Base-by-base conservation (phyloP, 2,797 vertebrate genomes). In the Triplophysa bombifrons region DNA sequence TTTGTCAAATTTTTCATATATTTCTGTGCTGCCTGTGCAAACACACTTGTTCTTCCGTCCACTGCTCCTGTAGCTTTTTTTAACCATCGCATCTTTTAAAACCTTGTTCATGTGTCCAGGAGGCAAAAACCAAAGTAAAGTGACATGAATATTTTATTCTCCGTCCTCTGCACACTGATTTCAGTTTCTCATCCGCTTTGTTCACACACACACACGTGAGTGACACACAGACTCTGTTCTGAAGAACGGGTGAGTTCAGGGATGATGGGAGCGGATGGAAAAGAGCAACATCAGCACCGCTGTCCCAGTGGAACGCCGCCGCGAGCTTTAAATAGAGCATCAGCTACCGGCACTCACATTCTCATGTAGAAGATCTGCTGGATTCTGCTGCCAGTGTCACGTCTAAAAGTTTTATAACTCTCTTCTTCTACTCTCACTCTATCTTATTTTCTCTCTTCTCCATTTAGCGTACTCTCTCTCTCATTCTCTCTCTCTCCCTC, bases 361-460 rank as follows among this genome's bases (percentile, higher is more conserved):
- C 60, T 44, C 48, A 81, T 87, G 79, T 88, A 75, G 80, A 76
- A 68, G 20, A 76, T 53, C 20, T 41, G 8, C 85, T 79, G 73
- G 82, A 85, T 85, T 77, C 67, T 55, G 80, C 85, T 79, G 73
- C 55, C 80, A 84, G 88, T 87, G 87, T 88, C 85, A 83, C 84
- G 72, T 87, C 82, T 91, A 55, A 92, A 93, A 90, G n/a, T 87
- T 90, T 87, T 82, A 93, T 91, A 87, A 91, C 76, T 85, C 80
- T 81, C 71, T 68, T 64, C 19, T 9, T 55, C 46, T 72, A n/a
- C 64, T 44, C 60, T 51, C 56, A n/a, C 63, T 64, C 34, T 61
- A 66, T 53, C 66, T 78, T 63, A 44, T 13, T 48, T 38, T 74
- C 51, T 63, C 20, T 63, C 25, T 56, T 66, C 12, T 44, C 9